Conservation (phyloP, 2,888 invertebrate species). For the Volucella inflata region DNA sequence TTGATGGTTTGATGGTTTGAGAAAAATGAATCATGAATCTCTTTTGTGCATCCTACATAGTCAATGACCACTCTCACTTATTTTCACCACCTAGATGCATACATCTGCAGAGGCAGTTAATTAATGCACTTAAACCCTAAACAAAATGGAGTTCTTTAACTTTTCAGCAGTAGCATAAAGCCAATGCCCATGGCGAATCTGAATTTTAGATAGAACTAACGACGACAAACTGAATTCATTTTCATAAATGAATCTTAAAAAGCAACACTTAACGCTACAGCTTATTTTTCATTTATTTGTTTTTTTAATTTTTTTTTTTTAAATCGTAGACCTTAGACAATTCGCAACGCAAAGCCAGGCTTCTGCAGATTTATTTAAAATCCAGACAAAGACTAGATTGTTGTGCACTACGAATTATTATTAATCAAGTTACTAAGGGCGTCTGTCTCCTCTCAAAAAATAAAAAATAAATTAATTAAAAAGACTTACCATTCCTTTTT, state of each 20-base stretch:
- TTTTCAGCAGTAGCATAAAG: constrained; percentile 2
- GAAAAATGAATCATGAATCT: constrained; percentile 21
- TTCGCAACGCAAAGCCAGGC: background rate
- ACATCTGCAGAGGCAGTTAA: constrained; percentile 33
- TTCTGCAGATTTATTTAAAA: constrained; percentile 33
- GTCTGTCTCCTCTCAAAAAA: constrained; percentile 37
- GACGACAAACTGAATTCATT: constrained; percentile 39
- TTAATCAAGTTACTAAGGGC: constrained; percentile 56
- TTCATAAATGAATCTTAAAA: constrained; percentile 28
- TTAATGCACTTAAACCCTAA: constrained; percentile 42
- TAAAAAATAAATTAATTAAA: background rate
- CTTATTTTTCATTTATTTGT: background rate
- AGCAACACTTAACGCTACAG: background rate
- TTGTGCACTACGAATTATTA: constrained; percentile 51
- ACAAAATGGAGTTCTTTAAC: constrained; percentile 31
- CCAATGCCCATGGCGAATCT: constrained; percentile 27
- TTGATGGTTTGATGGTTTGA: background rate
- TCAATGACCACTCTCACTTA: constrained; percentile 58
- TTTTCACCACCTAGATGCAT: constrained; percentile 37
- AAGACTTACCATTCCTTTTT: constrained; percentile 5
- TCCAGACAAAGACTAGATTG: constrained; percentile 45
- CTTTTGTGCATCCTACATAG: constrained; percentile 11
- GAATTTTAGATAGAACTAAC: constrained; percentile 40
- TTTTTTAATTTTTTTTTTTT: background rate
- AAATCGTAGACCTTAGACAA: background rate